Evolutionary conservation across 1,140 invertebrate genomes (phyloP), one percentile per base, ranked within the genome.

Genomic region (Aradophagus sp.): DNA sequence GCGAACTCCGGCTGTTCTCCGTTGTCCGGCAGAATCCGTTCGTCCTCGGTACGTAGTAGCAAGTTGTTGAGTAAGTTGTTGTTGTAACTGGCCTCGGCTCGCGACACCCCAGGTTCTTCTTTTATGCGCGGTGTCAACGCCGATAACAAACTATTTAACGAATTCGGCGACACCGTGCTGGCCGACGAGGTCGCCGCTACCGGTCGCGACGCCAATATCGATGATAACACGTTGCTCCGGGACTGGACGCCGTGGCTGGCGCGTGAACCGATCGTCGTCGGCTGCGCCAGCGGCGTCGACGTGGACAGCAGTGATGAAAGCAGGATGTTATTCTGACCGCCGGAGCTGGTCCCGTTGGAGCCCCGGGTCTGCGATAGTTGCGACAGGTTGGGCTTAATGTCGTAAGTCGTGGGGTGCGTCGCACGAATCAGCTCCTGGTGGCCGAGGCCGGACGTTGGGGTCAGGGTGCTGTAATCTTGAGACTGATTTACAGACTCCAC

Each of bases 61-160:
- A 84, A 19, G 0, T 77, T 79, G 27, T 77, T 82, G 5, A 84
- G 63, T 0, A 84, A 36, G 2, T 81, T 78, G 1, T 79, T 48
- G 59, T 76, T 75, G 35, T 77, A 78, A n/a, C 45, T 72, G n/a
- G 61, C 56, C 7, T 66, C 39, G 13, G 65, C 61, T 11, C 35
- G 50, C 2, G 36, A 12, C 5, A 14, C 17, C 6, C 48, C 52
- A 1, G 61, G 59, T 26, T 83, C 75, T 14, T 79, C 73, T 34
- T 82, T 83, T 23, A 79, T 79, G 48, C 73, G 45, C 0, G 74
- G 68, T 41, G 76, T 77, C 0, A 78, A 56, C 0, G 77, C 67
- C 7, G 81, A 78, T 0, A 81, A 39, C 7, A 81, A 75, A 35
- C 76, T 74, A 69, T 80, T 80, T 6, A 84, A 41, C 6, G 79